Evolutionary conservation across 2,113 vertebrate genomes (phyloP).

Genomic region (Passer montanus): DNA sequence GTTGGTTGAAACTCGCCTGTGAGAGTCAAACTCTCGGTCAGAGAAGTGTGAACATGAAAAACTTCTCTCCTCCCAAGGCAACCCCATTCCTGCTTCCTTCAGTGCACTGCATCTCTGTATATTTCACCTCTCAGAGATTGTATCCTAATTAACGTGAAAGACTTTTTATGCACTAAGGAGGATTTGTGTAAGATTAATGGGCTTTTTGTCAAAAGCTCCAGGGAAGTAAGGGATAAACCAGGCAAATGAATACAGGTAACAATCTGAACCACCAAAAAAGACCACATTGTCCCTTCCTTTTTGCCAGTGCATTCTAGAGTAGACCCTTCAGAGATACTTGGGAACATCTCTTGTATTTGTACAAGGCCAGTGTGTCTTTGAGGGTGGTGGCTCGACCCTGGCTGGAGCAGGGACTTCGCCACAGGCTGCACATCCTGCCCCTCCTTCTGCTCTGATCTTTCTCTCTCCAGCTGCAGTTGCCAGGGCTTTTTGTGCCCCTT

Average conservation of each 20-base stretch:
- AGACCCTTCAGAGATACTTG: not conserved
- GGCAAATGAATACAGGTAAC: not conserved
- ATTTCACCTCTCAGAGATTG: not conserved
- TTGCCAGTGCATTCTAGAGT: not conserved
- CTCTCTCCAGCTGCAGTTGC: not conserved
- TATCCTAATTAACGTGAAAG: not conserved
- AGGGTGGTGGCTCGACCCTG: not conserved
- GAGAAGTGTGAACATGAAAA: not conserved
- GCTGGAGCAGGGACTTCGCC: not conserved
- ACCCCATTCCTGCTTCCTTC: not conserved
- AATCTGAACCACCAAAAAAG: not conserved
- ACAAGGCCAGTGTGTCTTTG: not conserved
- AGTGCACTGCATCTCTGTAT: too few relatives aligned
- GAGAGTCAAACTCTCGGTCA: not conserved
- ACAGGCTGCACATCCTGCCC: fast-evolving
- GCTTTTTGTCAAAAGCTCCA: not conserved
- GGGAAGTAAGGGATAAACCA: not conserved
- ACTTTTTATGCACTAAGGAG: not conserved
- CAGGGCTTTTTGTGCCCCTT: not conserved
- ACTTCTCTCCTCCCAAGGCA: not conserved
- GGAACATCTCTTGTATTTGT: not conserved
- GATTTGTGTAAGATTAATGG: not conserved
- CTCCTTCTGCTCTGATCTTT: not conserved
- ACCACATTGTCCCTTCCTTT: not conserved
- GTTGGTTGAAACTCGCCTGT: not conserved